Percentiles rank a stretch among this genome's conserved stretches.
Evolutionary conservation across 2,888 invertebrate genomes (phyloP).

Genomic region (Resseliella maxima): DNA sequence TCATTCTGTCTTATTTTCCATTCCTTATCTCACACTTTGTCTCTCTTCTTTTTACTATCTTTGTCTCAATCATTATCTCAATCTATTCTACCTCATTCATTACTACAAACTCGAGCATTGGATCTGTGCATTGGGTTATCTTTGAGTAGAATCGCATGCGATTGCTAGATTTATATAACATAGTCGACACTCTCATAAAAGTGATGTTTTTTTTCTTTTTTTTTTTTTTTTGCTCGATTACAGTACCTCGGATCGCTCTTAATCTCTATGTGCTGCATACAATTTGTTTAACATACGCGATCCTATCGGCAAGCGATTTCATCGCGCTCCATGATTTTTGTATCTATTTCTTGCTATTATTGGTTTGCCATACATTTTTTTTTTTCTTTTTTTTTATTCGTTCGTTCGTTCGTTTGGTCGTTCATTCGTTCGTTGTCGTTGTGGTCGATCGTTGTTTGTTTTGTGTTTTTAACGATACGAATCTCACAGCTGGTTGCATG

Average conservation of each 20-base stretch:
- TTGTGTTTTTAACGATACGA: too few relatives aligned
- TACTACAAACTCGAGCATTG: neutral
- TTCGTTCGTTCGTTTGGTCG: neutral
- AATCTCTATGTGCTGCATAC: slow-evolving; percentile 45
- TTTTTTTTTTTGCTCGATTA: neutral
- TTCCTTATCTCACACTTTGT: too few relatives aligned
- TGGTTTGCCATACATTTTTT: neutral
- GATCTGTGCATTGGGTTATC: slow-evolving; percentile 23
- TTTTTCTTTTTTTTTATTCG: neutral
- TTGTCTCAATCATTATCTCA: too few relatives aligned
- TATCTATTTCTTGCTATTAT: slow-evolving; percentile 34
- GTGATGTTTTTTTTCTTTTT: neutral
- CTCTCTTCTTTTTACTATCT: too few relatives aligned
- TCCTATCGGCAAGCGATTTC: slow-evolving; percentile 33
- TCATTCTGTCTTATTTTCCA: too few relatives aligned
- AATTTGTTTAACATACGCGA: slow-evolving; percentile 53
- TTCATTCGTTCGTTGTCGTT: neutral
- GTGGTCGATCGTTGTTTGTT: too few relatives aligned
- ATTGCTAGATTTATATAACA: slow-evolving; percentile 53
- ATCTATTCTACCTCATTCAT: too few relatives aligned
- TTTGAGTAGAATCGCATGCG: neutral
- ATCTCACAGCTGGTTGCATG: slow-evolving; percentile 31
- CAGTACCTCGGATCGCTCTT: slow-evolving; percentile 32
- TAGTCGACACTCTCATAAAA: slow-evolving; percentile 15
- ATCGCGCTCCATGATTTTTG: slow-evolving; percentile 45